A percentile compares a stretch with the other conserved stretches of the same genome.
These are phyloP conservation scores for Elephantulus edwardii DNA, from an alignment of 2,113 vertebrate genomes.

Conservation along the genomic window DNA sequence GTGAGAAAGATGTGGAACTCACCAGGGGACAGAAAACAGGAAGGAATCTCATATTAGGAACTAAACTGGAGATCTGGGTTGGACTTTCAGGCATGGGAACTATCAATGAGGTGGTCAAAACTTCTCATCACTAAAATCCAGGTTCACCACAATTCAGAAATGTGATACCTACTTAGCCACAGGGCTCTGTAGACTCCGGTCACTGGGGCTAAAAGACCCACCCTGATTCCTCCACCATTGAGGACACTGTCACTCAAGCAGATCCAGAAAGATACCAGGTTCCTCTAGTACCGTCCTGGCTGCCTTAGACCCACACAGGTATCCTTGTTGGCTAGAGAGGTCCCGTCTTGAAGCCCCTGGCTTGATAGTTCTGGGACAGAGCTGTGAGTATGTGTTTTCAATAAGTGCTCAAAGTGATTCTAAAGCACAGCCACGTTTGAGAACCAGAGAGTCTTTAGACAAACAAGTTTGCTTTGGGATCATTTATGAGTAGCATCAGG, in stretches of 20 bases:
- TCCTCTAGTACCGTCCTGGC: background rate
- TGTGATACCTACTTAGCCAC: background rate
- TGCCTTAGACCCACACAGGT: background rate
- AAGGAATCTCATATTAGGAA: background rate
- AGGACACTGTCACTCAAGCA: background rate
- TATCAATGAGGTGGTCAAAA: background rate
- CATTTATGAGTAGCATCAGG: background rate
- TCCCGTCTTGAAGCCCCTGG: background rate
- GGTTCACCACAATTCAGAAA: background rate
- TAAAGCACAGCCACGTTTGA: background rate
- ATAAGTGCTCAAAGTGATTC: background rate
- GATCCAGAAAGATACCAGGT: background rate
- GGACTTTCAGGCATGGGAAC: background rate
- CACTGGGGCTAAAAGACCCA: background rate
- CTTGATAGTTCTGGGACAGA: background rate
- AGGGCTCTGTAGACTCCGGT: background rate
- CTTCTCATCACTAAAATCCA: background rate
- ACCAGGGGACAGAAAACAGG: background rate
- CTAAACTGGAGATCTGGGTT: background rate
- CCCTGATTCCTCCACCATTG: background rate
- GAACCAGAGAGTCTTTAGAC: background rate
- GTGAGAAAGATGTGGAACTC: background rate
- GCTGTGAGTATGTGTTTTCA: background rate
- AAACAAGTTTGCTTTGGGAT: background rate
- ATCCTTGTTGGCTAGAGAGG: too few relatives aligned